Evolutionary conservation across 1,140 invertebrate genomes (phyloP), one percentile per base, ranked within the genome.

Genomic region (Heliothis subflexa): DNA sequence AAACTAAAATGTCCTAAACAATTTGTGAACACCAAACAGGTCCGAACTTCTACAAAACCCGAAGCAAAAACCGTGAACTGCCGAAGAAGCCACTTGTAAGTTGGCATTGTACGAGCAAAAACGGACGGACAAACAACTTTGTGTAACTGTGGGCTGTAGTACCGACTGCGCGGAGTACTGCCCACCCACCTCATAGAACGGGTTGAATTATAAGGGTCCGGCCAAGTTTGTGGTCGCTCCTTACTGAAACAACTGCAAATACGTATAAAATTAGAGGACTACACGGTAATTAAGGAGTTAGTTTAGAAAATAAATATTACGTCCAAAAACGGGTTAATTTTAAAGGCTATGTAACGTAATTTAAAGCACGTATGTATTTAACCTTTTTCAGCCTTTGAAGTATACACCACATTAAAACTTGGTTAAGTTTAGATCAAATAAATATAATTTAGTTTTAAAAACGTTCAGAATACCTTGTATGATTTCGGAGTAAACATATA

Each of bases 11-110:
- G 47, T 49, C 10, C 66, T 40, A 16, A 71, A 54, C 49, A 71
- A 55, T 54, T 33, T 47, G 50, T 49, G 54, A 70, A 52, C n/a
- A 13, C 28, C 14, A 5, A 33, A 71, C 52, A 54, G 18, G 13
- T 59, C 47, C 55, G 72, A 74, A 74, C n/a, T 1, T 59, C 47
- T 45, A 75, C 45, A 12, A 25, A 62, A 52, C 25, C 18, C 59
- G 47, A 75, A 25, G 66, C 73, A 75, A 75, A 75, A 75, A 75
- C 73, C 28, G 16, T n/a, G 28, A 71, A 71, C 68, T 64, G 11
- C 28, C 66, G 50, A 75, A 61, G 73, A 64, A 75, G 59, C 57
- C 59, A 75, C 73, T 75, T 75, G 73, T 75, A 75, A 75, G 45
- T 75, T 75, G 11, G n/a, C 47, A 74, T 16, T 28, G 55, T 25